Evolutionary conservation across 2,113 vertebrate species (phyloP).

Genomic region (Paracanthobrama guichenoti): DNA sequence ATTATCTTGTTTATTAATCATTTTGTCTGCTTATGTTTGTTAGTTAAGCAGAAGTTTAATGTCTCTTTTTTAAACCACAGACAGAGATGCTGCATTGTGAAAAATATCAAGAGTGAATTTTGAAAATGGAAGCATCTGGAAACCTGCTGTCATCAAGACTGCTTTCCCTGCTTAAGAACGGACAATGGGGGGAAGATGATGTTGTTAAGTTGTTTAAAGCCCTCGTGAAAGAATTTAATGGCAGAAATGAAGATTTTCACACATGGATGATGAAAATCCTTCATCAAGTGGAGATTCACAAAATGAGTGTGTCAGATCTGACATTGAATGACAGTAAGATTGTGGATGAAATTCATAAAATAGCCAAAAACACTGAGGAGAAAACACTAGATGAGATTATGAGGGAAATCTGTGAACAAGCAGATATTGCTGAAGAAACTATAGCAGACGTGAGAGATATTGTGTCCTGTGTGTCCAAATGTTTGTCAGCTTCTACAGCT

Average conservation of each 20-base stretch:
- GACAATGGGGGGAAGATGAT: not conserved
- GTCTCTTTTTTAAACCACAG: not conserved
- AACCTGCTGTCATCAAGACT: constrained; percentile 8
- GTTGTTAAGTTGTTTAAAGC: constrained; percentile 46
- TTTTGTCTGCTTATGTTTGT: not conserved
- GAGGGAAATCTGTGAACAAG: not conserved
- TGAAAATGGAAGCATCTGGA: constrained; percentile 2
- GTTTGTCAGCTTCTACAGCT: not conserved
- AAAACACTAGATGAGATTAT: not conserved
- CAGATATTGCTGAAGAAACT: not conserved
- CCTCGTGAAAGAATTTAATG: constrained; percentile 54
- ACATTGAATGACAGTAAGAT: accelerated
- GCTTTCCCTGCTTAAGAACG: constrained; percentile 18
- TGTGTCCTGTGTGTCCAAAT: not conserved
- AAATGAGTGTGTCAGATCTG: not conserved
- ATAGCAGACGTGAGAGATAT: not conserved
- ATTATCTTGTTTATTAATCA: not conserved
- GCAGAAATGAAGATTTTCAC: not conserved
- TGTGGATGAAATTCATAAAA: not conserved
- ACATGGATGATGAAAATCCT: constrained; percentile 12
- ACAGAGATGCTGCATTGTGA: not conserved
- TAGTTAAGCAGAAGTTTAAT: not conserved
- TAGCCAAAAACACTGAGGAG: not conserved
- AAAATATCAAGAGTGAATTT: not conserved
- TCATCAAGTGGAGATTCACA: constrained; percentile 25